Conservation (phyloP, 2,888 invertebrate genomes). For the Latheticus oryzae region DNA sequence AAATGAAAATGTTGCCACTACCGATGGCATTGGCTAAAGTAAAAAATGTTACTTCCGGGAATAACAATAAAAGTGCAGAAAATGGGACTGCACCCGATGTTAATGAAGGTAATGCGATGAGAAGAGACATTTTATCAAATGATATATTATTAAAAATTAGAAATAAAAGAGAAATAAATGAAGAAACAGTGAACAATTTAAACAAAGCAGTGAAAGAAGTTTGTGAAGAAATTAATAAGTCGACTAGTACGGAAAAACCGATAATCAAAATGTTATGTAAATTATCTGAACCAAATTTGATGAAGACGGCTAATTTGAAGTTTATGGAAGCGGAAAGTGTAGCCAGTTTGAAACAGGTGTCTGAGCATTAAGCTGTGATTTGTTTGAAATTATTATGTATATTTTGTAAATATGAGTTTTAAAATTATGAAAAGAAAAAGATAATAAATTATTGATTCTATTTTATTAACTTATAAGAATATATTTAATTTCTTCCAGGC, state of each 20-base stretch:
- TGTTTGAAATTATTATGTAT: no score
- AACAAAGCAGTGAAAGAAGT: slow-evolving; percentile 29
- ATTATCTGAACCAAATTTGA: slow-evolving; percentile 33
- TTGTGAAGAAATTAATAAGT: slow-evolving; percentile 23
- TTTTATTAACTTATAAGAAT: no score
- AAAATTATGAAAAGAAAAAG: no score
- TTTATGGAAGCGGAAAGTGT: no score
- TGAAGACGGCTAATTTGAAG: slow-evolving; percentile 16
- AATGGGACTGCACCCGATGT: not conserved
- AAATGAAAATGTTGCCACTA: slow-evolving; percentile 28
- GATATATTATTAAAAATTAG: slow-evolving; percentile 8
- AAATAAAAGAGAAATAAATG: slow-evolving; percentile 20
- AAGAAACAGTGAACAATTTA: slow-evolving; percentile 12
- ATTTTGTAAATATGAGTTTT: no score
- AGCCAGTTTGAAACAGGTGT: slow-evolving; percentile 21
- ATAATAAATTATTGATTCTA: no score
- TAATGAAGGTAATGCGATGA: slow-evolving; percentile 39
- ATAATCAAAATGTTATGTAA: slow-evolving; percentile 39
- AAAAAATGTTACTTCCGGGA: slow-evolving; percentile 21
- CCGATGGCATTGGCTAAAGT: slow-evolving; percentile 35
- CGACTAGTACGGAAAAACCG: slow-evolving; percentile 33
- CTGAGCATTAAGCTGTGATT: slow-evolving; percentile 22
- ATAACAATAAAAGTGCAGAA: slow-evolving; percentile 36
- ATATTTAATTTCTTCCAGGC: no score
- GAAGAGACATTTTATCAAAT: slow-evolving; percentile 47